Evolutionary conservation across 1,140 invertebrate species (phyloP), one percentile per base, ranked within the genome.

Genomic region (Euura saliciscinereae): DNA sequence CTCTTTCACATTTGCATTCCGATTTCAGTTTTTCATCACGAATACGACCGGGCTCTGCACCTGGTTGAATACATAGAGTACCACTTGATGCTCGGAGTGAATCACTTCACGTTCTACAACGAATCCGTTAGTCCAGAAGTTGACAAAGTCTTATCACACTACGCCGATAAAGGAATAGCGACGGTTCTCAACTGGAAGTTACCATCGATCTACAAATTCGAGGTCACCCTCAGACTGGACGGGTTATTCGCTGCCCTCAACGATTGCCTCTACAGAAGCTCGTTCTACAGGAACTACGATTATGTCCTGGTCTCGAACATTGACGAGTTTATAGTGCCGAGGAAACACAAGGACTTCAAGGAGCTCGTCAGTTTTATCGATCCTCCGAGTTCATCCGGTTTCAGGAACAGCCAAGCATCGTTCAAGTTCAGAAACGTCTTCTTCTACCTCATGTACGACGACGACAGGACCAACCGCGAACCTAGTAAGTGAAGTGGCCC

Each of bases 41-140:
- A 89, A 66, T 93, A 91, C 82, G 88, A 91, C 72, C 78, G 85
- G 68, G 81, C 82, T 4, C 70, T 87, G 10, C 88, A 91, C 28
- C 81, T 93, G 68, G 86, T 92, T 8, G 91, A 93, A 83, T 92
- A 91, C 80, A 85, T 93, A 13, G 92, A 93, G 79, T 85, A 93
- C 70, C 92, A 93, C 78, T 80, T 86, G 2, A 73, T 93, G 44
- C 85, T 93, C 69, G 92, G 92, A 1, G 91, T 91, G 2, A 81
- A 86, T 2, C 89, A 91, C 71, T 92, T 93, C 75, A 89, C 91
- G 6, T 89, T 93, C 74, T 93, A 92, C 82, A 91, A 92, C 73
- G 83, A 91, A 77, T 89, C 90, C 7, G 86, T 91, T 43, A 88
- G 86, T 6, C 70, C 77, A 4, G 87, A 90, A 43, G 90, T 92